phyloP scores from a whole-genome alignment of 2,113 vertebrate species.

The Agelaius phoeniceus region DNA sequence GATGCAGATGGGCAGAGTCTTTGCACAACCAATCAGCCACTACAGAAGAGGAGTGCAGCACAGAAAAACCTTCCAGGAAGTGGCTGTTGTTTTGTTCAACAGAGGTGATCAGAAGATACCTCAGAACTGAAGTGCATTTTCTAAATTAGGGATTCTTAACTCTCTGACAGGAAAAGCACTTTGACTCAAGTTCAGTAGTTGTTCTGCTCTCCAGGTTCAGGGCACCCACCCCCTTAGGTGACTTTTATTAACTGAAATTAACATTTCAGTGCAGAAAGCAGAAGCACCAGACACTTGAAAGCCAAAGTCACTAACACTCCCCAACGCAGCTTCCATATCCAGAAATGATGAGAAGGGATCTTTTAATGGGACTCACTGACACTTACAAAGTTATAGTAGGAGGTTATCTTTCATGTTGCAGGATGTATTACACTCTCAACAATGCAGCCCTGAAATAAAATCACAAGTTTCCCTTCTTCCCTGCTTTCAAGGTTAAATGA shows the following conservation, averaged over 20 bases:
- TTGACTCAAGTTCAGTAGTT: neutral
- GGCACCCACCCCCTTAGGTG: neutral
- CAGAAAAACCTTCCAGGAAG: neutral
- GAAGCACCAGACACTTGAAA: neutral
- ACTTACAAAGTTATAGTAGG: neutral
- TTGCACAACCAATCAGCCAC: neutral
- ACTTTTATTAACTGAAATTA: neutral
- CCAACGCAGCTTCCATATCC: neutral
- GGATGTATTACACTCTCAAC: neutral
- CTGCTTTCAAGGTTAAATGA: neutral
- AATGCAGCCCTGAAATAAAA: neutral
- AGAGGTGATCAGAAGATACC: neutral
- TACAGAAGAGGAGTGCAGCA: neutral
- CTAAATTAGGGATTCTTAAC: neutral
- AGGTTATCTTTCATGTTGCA: neutral
- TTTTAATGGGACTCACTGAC: neutral
- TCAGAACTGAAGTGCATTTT: neutral
- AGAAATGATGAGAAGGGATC: neutral
- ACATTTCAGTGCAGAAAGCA: neutral
- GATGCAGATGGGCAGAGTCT: neutral
- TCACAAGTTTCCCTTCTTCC: neutral
- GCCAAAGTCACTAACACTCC: neutral
- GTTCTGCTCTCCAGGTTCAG: neutral
- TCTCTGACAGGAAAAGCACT: neutral
- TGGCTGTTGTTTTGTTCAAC: neutral